These are phyloP conservation scores for Dugesia japonica DNA, from an alignment of 2,888 invertebrate species.

Conservation along the genomic window DNA sequence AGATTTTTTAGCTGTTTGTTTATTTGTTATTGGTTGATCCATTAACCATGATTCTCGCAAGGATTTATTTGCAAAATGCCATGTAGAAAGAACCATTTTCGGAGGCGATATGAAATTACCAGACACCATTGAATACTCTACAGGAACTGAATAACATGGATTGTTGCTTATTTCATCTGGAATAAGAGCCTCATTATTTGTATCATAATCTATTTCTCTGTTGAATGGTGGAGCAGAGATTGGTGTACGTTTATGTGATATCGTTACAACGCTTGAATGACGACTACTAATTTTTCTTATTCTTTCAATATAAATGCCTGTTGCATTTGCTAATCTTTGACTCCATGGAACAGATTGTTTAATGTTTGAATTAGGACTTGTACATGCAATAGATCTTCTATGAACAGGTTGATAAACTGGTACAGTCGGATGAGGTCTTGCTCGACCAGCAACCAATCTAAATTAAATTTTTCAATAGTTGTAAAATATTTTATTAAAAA, in stretches of 20 bases:
- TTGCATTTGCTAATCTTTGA: background rate
- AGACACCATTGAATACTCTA: background rate
- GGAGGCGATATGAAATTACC: background rate
- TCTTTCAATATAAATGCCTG: constrained; percentile 12
- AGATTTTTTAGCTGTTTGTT: background rate
- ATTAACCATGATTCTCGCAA: background rate
- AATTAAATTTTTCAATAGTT: too few relatives aligned
- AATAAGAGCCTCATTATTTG: background rate
- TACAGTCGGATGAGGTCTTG: background rate
- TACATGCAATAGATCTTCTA: constrained; percentile 3
- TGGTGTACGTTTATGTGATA: background rate
- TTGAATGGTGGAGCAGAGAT: background rate
- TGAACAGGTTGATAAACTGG: background rate
- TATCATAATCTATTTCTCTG: background rate
- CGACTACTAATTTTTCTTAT: constrained; percentile 15
- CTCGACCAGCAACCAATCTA: background rate
- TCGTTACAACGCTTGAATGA: background rate
- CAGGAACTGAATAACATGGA: background rate
- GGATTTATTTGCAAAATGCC: background rate
- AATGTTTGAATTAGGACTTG: background rate
- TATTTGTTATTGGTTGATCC: background rate
- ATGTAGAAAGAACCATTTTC: constrained; percentile 4
- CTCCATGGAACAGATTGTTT: constrained; percentile 1
- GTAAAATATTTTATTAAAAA: too few relatives aligned
- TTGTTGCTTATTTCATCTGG: background rate